Percentiles rank a stretch among this genome's conserved stretches.
These are phyloP conservation scores for Tetragonula carbonaria DNA, from an alignment of 2,888 invertebrate species.

Conservation along the genomic window DNA sequence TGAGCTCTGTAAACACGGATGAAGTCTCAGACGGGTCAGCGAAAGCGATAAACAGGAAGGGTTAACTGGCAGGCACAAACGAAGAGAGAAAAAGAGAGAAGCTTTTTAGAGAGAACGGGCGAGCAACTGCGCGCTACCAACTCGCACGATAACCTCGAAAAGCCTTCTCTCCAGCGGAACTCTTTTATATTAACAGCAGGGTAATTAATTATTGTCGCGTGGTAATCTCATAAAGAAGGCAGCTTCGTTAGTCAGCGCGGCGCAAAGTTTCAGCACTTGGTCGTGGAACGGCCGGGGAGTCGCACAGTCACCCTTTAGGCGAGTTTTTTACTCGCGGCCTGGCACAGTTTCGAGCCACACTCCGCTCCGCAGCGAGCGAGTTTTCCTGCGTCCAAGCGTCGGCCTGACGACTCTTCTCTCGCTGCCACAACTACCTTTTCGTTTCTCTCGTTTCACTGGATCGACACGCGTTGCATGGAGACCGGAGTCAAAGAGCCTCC, in stretches of 20 bases:
- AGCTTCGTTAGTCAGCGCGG: constrained; percentile 57
- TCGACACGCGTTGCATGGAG: background rate
- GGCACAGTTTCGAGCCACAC: constrained; percentile 49
- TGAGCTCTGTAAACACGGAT: constrained; percentile 88
- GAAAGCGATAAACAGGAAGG: constrained; percentile 11
- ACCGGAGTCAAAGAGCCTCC: background rate
- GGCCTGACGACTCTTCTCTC: background rate
- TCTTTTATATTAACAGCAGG: constrained; percentile 54
- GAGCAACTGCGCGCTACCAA: constrained; percentile 7
- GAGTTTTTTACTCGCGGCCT: constrained; percentile 51
- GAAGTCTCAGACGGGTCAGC: constrained; percentile 44
- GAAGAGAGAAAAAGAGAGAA: background rate
- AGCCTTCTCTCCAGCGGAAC: constrained; percentile 13
- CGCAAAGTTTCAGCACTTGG: constrained; percentile 46
- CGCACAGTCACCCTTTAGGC: constrained; percentile 29
- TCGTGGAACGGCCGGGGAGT: background rate
- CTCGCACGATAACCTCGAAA: constrained; percentile 32
- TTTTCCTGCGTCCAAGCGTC: constrained; percentile 24
- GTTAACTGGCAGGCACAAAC: background rate
- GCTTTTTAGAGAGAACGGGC: constrained; percentile 12
- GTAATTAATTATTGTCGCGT: constrained; percentile 68
- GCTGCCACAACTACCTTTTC: background rate
- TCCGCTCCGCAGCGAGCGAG: constrained; percentile 27
- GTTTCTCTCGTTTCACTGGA: background rate
- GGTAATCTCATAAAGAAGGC: constrained; percentile 57